Evolutionary conservation across 2,113 vertebrate species (phyloP), one percentile per base, ranked within the genome.

Genomic region (Haplochromis vanheusdeni): DNA sequence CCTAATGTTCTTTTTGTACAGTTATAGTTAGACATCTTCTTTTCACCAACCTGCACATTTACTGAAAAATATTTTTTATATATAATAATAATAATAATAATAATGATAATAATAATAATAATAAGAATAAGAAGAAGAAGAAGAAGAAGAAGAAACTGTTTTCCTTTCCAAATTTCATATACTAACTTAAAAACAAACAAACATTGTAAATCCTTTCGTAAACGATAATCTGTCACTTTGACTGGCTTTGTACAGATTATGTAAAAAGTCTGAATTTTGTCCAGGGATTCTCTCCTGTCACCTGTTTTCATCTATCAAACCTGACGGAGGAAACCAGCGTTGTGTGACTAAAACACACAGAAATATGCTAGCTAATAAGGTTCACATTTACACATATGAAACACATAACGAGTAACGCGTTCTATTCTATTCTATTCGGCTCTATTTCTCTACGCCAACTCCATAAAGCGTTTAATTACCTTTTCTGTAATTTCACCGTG

Each of bases 81-180:
- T 21, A 21, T 21, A 21, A 2, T n/a, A 3, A 37, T 65, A n/a
- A 37, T 5, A 40, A 40, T 14, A 8, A 56, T 13, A 13, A 23
- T 6, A 12, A 54, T 1, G 6, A 52, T 1, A 21, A 51, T 2
- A 9, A n/a, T 1, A n/a, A 19, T 0, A n/a, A 23, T 2, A 14
- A 58, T 1, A 58, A 31, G 5, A 10, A 62, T 9, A 62, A 62
- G 9, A 35, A 35, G 60, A 21, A 26, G 7, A 16, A 58, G 5
- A 58, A 31, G 28, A 10, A 62, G 17, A 62, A 62, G 17, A 35
- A n/a, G 60, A 62, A 62, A 12, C 6, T 12, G 60, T 35, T 65
- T 65, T n/a, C 31, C 31, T 65, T 35, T 65, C 31, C 60, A 65
- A 65, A 35, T 17, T 35, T 65, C 17, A 65, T 12, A 35, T 12